phyloP scores from a whole-genome alignment of 92 coral and sea anemone species.

The Parazoanthus darwini region DNA sequence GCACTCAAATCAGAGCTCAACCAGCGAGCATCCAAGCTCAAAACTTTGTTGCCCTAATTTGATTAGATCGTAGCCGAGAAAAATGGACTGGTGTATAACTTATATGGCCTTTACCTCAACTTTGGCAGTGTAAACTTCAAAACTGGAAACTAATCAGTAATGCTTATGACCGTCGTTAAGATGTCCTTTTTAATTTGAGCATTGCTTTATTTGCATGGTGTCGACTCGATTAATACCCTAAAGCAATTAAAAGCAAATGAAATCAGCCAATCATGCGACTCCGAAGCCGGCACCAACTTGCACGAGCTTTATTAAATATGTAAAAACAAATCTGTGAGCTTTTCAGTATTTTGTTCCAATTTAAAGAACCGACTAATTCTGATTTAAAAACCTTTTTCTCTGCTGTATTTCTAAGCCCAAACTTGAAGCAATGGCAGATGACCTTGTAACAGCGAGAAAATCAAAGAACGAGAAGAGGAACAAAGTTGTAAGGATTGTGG shows the following conservation, averaged over 20 bases:
- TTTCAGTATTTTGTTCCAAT: neutral
- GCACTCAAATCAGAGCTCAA: no score
- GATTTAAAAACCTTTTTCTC: neutral
- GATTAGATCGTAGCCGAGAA: no score
- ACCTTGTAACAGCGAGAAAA: neutral
- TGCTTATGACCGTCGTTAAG: no score
- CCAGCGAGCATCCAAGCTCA: no score
- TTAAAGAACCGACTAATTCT: no score
- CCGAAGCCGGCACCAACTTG: neutral
- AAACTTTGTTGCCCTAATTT: no score
- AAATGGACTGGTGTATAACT: no score
- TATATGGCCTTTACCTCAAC: no score
- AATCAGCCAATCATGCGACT: neutral
- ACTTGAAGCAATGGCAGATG: slow-evolving; percentile 5
- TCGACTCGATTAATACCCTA: neutral
- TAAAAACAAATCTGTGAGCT: neutral
- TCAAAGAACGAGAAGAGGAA: slow-evolving; percentile 1
- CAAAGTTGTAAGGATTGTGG: slow-evolving; percentile 26
- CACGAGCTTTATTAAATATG: neutral
- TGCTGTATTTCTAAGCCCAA: neutral
- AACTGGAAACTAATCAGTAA: no score
- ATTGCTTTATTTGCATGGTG: neutral
- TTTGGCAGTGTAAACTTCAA: no score
- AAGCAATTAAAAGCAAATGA: neutral
- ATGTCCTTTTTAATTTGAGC: no score